phyloP scores from a whole-genome alignment of 2,113 vertebrate species.

The Rhinichthys klamathensis region DNA sequence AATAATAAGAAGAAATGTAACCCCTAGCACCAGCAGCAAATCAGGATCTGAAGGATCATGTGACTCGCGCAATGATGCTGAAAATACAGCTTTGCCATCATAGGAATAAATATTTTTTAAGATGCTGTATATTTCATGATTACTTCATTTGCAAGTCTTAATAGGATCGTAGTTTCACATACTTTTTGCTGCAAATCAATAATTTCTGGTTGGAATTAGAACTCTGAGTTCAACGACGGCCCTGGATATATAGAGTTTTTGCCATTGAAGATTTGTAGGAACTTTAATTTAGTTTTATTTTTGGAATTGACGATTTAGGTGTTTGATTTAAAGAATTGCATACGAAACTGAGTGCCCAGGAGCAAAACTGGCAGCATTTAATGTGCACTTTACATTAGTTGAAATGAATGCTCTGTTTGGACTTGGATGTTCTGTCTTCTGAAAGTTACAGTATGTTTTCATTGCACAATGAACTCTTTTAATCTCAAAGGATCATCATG shows the following conservation, averaged over 20 bases:
- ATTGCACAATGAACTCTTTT: conserved; percentile 12
- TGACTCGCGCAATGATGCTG: no score
- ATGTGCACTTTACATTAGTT: background rate
- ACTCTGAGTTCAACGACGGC: background rate
- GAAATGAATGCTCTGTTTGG: background rate
- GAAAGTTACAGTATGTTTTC: background rate
- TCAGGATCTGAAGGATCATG: no score
- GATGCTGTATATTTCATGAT: background rate
- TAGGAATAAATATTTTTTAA: no score
- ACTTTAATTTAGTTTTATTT: background rate
- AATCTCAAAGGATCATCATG: background rate
- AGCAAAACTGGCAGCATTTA: background rate
- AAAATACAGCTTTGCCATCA: no score
- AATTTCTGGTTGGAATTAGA: background rate
- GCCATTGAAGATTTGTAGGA: background rate
- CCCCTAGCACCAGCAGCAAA: no score
- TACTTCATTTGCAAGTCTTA: background rate
- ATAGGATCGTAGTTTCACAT: background rate
- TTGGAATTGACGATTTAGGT: background rate
- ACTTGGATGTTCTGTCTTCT: background rate
- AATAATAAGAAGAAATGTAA: no score
- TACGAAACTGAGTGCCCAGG: background rate
- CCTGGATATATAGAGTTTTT: background rate
- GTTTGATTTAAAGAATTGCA: background rate
- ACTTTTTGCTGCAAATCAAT: background rate